phyloP scores from a whole-genome alignment of 2,797 vertebrate genomes.

The Leptatherina wallacei region DNA sequence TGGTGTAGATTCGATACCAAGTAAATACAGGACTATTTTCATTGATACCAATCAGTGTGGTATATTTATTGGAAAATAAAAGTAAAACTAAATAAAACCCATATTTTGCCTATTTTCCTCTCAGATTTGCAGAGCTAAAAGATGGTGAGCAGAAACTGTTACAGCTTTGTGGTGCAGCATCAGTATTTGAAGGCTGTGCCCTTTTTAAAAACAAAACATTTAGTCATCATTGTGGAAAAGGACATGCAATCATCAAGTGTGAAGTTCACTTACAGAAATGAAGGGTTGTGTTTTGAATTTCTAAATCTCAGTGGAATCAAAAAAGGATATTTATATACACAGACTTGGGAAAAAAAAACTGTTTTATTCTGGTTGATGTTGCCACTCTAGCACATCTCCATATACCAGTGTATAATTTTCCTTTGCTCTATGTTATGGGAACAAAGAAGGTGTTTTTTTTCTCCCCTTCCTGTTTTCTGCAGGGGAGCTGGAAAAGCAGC shows the following conservation, averaged over 20 bases:
- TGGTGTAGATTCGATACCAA: too few species aligned
- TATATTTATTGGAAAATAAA: background rate
- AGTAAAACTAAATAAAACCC: background rate
- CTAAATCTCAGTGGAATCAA: conserved; percentile 18
- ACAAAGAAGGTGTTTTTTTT: conserved; percentile 43
- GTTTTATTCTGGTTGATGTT: conserved; percentile 17
- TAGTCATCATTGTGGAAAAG: conserved; percentile 70
- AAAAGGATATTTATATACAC: background rate
- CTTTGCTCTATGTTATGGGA: conserved; percentile 18
- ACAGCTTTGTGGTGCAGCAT: conserved; percentile 19
- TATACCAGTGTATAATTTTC: conserved; percentile 7
- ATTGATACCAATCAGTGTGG: background rate
- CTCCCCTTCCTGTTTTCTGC: conserved; percentile 12
- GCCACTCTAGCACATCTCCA: conserved; percentile 9
- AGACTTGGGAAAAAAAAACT: background rate
- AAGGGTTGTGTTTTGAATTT: conserved; percentile 40
- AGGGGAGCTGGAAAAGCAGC: conserved; percentile 99
- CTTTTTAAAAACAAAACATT: conserved; percentile 49
- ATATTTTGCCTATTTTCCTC: background rate
- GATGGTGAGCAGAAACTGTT: background rate
- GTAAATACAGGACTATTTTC: background rate
- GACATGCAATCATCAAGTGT: conserved; percentile 76
- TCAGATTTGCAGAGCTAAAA: background rate
- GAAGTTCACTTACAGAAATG: conserved; percentile 66
- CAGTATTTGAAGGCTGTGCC: conserved; percentile 44